Percentiles rank a stretch among this genome's conserved stretches.
These are phyloP conservation scores for Nerophis ophidion DNA, from an alignment of 2,113 vertebrate genomes.

Conservation along the genomic window DNA sequence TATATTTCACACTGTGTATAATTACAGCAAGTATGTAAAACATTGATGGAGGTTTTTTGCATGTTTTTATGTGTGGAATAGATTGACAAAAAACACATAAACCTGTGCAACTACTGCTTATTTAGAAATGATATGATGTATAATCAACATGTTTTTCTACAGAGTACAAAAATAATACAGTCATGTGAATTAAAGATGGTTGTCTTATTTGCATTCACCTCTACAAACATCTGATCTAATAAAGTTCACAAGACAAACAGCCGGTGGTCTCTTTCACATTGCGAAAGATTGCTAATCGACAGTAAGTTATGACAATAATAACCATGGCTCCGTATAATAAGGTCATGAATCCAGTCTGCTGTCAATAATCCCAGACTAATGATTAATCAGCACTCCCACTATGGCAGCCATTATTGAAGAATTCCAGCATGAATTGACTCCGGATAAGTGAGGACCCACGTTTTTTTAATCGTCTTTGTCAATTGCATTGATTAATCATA, in stretches of 20 bases:
- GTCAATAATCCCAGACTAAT: constrained; percentile 66
- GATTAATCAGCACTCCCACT: constrained; percentile 47
- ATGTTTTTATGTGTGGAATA: too few species aligned
- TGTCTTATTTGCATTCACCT: constrained; percentile 40
- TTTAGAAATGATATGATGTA: constrained; percentile 48
- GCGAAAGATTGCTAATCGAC: constrained; percentile 61
- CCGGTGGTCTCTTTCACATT: constrained; percentile 45
- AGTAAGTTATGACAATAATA: constrained; percentile 78
- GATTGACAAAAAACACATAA: too few species aligned
- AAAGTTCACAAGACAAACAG: constrained; percentile 59
- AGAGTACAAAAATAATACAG: constrained; percentile 60
- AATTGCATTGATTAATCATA: constrained; percentile 60
- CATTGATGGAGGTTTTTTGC: too few species aligned
- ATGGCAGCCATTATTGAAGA: constrained; percentile 64
- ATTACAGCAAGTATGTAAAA: too few species aligned
- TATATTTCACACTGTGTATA: too few species aligned
- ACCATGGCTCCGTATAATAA: constrained; percentile 71
- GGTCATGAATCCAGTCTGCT: constrained; percentile 73
- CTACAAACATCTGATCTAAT: constrained; percentile 57
- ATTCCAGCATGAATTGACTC: constrained; percentile 66
- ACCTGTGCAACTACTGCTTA: constrained; percentile 11
- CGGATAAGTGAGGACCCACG: constrained; percentile 59
- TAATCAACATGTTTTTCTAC: constrained; percentile 39
- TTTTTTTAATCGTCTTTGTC: constrained; percentile 62
- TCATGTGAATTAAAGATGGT: constrained; percentile 55